phyloP scores from a whole-genome alignment of 2,888 invertebrate genomes.

The Tetragonula carbonaria region DNA sequence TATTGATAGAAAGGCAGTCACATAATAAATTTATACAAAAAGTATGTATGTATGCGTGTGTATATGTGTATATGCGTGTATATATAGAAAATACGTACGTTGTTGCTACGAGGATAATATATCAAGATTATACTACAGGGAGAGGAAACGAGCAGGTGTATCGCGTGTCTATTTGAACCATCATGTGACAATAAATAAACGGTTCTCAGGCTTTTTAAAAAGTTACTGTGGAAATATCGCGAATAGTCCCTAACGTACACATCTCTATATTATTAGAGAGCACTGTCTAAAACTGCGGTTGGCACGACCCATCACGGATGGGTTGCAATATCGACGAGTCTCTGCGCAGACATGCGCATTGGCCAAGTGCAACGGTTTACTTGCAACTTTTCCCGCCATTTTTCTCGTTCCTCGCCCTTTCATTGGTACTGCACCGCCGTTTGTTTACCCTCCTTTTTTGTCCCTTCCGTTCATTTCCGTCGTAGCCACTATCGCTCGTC shows the following conservation, averaged over 20 bases:
- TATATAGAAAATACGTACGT: slow-evolving; percentile 51
- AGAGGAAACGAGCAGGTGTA: slow-evolving; percentile 40
- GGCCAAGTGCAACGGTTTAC: slow-evolving; percentile 38
- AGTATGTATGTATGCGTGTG: slow-evolving; percentile 14
- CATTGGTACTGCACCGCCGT: slow-evolving; percentile 5
- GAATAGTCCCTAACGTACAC: slow-evolving; percentile 44
- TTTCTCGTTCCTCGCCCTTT: slow-evolving; percentile 47
- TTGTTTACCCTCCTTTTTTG: slow-evolving; percentile 31
- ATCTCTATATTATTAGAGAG: slow-evolving; percentile 58
- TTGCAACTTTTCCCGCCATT: slow-evolving; percentile 71
- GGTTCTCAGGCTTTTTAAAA: slow-evolving; percentile 17
- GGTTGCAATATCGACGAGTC: slow-evolving; percentile 69
- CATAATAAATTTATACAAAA: slow-evolving; percentile 68
- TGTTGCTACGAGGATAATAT: slow-evolving; percentile 47
- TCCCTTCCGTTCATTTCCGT: slow-evolving; percentile 22
- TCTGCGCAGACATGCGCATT: slow-evolving; percentile 64
- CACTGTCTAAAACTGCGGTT: slow-evolving; percentile 58
- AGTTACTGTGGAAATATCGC: slow-evolving; percentile 28
- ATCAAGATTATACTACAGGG: slow-evolving; percentile 50
- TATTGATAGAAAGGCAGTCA: slow-evolving; percentile 67
- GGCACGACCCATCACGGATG: slow-evolving; percentile 51
- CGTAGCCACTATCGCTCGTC: slow-evolving; percentile 40
- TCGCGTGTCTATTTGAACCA: slow-evolving; percentile 38
- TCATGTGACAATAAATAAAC: slow-evolving; percentile 7
- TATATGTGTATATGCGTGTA: slow-evolving; percentile 9